Conservation (phyloP, 2,888 invertebrate genomes). For the Parapristionchus giblindavisi region DNA sequence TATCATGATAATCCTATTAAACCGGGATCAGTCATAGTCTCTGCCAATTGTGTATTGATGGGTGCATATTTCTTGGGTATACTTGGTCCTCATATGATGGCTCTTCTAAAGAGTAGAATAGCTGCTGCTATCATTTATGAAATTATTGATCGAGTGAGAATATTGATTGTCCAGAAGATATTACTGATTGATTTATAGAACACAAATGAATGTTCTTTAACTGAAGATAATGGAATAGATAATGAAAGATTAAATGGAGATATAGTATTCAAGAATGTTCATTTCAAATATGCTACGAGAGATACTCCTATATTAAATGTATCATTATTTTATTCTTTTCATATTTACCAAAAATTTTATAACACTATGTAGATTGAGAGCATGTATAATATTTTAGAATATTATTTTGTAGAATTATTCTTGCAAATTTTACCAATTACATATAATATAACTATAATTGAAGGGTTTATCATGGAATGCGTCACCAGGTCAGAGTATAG, state of each 20-base stretch:
- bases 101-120: constrained; percentile 26
- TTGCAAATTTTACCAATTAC: too few species aligned
- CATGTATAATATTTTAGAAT: background rate
- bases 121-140: constrained; percentile 27
- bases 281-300: constrained; percentile 31
- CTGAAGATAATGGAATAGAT: too few species aligned
- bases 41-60: constrained; percentile 14
- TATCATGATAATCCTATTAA: background rate
- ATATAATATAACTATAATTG: too few species aligned
- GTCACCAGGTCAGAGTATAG: constrained; percentile 11
- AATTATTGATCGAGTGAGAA: constrained; percentile 27
- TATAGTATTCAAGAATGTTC: constrained; percentile 14
- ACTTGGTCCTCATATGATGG: constrained; percentile 34
- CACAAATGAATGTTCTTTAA: too few species aligned
- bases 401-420: too few species aligned
- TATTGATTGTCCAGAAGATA: background rate
- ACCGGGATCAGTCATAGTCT: constrained; percentile 15
- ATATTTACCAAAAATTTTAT: background rate
- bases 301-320: constrained; percentile 28
- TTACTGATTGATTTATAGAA: background rate
- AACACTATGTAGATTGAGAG: background rate
- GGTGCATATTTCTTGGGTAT: constrained; percentile 33
- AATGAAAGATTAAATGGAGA: constrained; percentile 23
- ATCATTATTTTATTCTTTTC: too few species aligned
- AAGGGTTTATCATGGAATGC: constrained; percentile 25